phyloP scores from a whole-genome alignment of 2,888 invertebrate genomes.

The Hermaeophaga mercurialis region DNA sequence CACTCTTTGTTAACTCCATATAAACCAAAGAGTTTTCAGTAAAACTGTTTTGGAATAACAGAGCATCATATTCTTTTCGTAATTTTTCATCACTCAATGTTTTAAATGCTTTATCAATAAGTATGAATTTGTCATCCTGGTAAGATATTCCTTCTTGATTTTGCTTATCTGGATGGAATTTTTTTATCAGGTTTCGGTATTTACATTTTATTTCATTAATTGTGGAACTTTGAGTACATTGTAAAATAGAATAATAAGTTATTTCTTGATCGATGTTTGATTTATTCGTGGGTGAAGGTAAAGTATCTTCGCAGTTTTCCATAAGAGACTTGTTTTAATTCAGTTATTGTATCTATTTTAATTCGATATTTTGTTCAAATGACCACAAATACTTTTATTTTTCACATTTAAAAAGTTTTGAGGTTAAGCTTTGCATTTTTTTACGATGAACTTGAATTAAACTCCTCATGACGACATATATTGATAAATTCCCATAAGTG shows the following conservation, averaged over 20 bases:
- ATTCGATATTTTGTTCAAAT: no score
- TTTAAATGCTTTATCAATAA: conserved; percentile 75
- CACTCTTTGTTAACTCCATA: conserved; percentile 61
- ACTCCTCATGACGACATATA: no score
- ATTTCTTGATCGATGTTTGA: conserved; percentile 27
- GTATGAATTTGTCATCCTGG: conserved; percentile 55
- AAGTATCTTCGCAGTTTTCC: conserved; percentile 10
- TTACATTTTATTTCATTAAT: conserved; percentile 65
- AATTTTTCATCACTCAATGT: conserved; percentile 65
- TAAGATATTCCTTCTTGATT: conserved; percentile 12
- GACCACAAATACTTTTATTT: no score
- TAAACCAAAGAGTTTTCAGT: conserved; percentile 65
- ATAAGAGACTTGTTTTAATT: neutral
- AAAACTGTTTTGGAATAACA: conserved; percentile 64
- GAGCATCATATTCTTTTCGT: conserved; percentile 70
- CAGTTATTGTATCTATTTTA: no score
- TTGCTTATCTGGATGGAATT: conserved; percentile 66
- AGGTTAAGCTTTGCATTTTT: no score
- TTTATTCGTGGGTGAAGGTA: no score
- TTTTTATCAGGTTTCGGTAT: conserved; percentile 64
- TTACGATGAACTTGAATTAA: neutral
- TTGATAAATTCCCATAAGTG: no score
- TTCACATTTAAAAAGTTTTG: no score
- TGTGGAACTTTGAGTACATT: conserved; percentile 62
- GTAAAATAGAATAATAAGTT: conserved; percentile 62